phyloP scores from a whole-genome alignment of 2,797 vertebrate genomes.

The Loris lydekkerianus region DNA sequence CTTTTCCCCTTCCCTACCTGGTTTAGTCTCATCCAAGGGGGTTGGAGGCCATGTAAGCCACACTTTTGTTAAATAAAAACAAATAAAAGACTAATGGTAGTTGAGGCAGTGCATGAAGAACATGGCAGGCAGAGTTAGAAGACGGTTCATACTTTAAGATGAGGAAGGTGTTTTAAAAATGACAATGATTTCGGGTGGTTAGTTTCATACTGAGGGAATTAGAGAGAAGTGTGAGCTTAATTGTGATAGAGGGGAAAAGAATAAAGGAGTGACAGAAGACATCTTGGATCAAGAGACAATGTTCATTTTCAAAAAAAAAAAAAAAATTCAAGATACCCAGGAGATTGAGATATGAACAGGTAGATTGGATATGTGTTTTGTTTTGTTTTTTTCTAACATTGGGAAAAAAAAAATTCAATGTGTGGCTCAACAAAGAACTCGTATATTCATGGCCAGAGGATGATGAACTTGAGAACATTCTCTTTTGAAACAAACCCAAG shows the following conservation, averaged over 20 bases:
- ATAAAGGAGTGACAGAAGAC: background rate
- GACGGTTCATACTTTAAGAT: background rate
- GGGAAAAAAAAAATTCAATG: background rate
- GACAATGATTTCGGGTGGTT: background rate
- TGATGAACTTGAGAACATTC: background rate
- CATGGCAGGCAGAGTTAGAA: background rate
- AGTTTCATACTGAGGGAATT: background rate
- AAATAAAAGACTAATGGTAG: background rate
- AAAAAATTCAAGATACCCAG: background rate
- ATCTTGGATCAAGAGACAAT: background rate
- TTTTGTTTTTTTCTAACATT: background rate
- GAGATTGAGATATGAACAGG: background rate
- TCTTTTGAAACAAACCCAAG: constrained; percentile 12
- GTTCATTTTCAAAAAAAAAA: background rate
- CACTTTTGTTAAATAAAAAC: background rate
- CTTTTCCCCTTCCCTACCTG: background rate
- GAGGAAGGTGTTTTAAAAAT: background rate
- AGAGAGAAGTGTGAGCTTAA: background rate
- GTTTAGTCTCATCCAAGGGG: background rate
- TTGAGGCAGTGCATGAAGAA: background rate
- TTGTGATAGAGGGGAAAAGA: background rate
- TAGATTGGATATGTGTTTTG: background rate
- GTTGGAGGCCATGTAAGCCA: background rate
- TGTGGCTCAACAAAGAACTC: background rate
- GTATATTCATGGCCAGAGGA: background rate